Evolutionary conservation across 2,113 vertebrate species (phyloP).

Genomic region (Peromyscus leucopus): DNA sequence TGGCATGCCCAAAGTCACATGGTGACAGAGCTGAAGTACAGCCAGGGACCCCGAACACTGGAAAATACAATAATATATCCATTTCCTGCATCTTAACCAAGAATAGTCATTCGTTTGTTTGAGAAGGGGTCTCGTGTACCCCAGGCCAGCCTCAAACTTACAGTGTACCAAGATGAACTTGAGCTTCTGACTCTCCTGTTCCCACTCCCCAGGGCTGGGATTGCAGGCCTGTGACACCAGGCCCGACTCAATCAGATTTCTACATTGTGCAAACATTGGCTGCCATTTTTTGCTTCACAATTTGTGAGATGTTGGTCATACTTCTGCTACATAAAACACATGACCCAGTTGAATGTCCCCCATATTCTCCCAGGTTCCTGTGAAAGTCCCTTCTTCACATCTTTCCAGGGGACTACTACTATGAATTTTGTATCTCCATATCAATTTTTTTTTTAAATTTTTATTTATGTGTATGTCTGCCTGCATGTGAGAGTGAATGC

Average conservation of each 20-base stretch:
- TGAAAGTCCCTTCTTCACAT: not conserved
- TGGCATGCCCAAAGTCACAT: not conserved
- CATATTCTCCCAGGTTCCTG: no score
- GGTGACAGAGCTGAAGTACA: not conserved
- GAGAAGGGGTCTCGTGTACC: not conserved
- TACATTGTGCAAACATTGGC: not conserved
- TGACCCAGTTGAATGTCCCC: not conserved
- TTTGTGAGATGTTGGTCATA: not conserved
- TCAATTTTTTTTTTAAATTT: not conserved
- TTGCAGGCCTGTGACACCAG: not conserved
- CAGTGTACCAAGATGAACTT: no score
- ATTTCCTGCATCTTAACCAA: not conserved
- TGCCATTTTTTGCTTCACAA: not conserved
- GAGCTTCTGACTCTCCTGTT: no score
- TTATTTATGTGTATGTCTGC: not conserved
- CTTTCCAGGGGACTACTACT: not conserved
- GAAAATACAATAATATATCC: not conserved
- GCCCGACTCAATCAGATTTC: not conserved
- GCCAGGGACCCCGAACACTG: no score
- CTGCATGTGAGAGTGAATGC: not conserved
- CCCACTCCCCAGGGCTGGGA: not conserved
- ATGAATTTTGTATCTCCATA: not conserved
- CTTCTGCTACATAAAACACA: not conserved
- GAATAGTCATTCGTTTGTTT: not conserved
- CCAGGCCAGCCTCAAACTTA: not conserved